These are phyloP conservation scores for Hylia prasina DNA, from an alignment of 2,113 vertebrate genomes.

Conservation along the genomic window DNA sequence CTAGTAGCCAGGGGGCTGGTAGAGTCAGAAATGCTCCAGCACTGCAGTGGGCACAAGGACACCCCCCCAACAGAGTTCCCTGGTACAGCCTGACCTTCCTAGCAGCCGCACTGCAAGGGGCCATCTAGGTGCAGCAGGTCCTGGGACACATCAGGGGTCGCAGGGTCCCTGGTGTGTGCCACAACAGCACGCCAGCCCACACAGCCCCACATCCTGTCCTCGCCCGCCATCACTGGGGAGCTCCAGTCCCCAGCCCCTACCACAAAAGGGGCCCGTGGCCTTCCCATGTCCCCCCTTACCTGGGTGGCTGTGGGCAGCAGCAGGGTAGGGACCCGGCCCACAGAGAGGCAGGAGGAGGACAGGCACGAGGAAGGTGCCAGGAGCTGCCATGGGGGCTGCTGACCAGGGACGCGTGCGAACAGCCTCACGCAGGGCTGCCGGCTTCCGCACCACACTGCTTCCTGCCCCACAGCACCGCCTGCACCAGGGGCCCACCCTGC, in stretches of 20 bases:
- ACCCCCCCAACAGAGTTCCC: rapidly evolving
- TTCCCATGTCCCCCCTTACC: background rate
- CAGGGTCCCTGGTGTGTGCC: rapidly evolving
- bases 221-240: rapidly evolving
- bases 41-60: rapidly evolving
- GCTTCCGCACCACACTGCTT: background rate
- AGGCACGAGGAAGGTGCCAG: rapidly evolving
- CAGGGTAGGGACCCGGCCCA: background rate
- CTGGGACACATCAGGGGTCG: rapidly evolving
- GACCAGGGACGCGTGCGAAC: rapidly evolving
- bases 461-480: background rate
- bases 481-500: rapidly evolving
- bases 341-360: background rate
- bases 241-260: background rate
- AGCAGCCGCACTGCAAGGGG: background rate
- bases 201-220: background rate
- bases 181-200: rapidly evolving
- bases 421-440: rapidly evolving
- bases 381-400: background rate
- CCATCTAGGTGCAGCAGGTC: rapidly evolving
- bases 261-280: background rate
- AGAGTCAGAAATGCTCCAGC: background rate
- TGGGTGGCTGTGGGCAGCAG: background rate
- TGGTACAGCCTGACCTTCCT: background rate
- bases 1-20: background rate